Conservation (phyloP, 2,113 vertebrate genomes). For the Noturus placidus region DNA sequence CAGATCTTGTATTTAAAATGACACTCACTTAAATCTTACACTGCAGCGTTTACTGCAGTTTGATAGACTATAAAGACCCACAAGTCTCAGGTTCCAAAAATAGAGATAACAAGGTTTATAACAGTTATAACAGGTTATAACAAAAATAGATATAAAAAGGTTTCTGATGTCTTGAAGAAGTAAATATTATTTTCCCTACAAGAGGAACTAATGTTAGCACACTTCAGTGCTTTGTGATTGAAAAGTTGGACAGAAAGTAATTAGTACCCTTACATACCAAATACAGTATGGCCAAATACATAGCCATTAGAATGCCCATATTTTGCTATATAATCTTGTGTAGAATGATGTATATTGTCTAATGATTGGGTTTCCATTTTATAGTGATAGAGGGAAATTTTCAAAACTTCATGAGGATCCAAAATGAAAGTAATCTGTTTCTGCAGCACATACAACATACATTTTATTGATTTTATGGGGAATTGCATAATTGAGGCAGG, state of each 20-base stretch:
- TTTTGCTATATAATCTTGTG: not conserved
- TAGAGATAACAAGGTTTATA: not conserved
- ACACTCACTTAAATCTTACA: not conserved
- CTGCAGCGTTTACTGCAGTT: not conserved
- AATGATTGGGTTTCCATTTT: not conserved
- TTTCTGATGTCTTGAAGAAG: slow-evolving; percentile 28
- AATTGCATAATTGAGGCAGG: not conserved
- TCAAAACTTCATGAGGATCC: not conserved
- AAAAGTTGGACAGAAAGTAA: no score
- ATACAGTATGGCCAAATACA: no score
- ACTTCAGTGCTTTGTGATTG: not conserved
- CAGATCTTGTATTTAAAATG: not conserved
- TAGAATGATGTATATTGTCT: not conserved
- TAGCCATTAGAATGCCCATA: not conserved
- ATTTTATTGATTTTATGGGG: slow-evolving; percentile 3
- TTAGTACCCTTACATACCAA: not conserved
- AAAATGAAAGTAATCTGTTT: not conserved
- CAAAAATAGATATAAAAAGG: slow-evolving; percentile 6
- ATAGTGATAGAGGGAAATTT: not conserved
- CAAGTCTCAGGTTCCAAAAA: slow-evolving; percentile 30
- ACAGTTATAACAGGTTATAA: no score
- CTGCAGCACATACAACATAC: not conserved
- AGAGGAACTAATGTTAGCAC: not conserved
- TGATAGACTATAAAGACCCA: slow-evolving; percentile 33
- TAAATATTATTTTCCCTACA: not conserved